Conservation (phyloP, 2,113 vertebrate genomes). For the Benitochromis conjunctus region DNA sequence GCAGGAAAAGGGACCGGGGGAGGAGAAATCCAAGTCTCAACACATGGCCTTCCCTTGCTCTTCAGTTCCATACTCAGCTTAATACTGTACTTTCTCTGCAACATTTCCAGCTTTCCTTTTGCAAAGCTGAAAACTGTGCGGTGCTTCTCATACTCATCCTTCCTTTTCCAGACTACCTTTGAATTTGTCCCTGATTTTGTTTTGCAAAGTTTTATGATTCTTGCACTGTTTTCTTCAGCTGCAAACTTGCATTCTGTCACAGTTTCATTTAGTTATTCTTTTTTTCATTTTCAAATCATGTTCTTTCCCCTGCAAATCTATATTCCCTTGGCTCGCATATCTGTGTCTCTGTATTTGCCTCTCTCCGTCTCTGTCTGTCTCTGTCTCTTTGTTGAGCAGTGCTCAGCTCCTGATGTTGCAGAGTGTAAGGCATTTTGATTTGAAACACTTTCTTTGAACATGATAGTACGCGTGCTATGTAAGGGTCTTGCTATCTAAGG, state of each 20-base stretch:
- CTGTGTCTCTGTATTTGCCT: background rate
- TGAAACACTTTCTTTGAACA: constrained; percentile 28
- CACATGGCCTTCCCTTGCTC: constrained; percentile 40
- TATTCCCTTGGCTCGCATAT: background rate
- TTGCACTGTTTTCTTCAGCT: background rate
- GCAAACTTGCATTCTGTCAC: background rate
- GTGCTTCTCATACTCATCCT: background rate
- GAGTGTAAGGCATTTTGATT: constrained; percentile 17
- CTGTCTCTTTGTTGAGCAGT: constrained; percentile 3
- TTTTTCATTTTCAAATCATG: background rate
- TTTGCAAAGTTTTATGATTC: background rate
- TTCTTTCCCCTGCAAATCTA: background rate
- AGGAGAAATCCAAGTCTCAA: constrained; percentile 59
- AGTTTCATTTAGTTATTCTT: background rate
- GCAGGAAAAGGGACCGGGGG: constrained; percentile 56
- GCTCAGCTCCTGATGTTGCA: background rate
- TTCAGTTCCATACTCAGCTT: constrained; percentile 7
- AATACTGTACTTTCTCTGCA: constrained; percentile 3
- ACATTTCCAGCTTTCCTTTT: background rate
- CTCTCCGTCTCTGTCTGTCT: background rate
- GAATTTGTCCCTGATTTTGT: background rate
- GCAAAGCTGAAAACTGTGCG: background rate
- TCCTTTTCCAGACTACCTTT: background rate
- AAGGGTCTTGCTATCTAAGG: constrained; percentile 41
- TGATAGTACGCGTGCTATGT: background rate